phyloP scores from a whole-genome alignment of 2,113 vertebrate genomes.

The Pterocles burchelli region DNA sequence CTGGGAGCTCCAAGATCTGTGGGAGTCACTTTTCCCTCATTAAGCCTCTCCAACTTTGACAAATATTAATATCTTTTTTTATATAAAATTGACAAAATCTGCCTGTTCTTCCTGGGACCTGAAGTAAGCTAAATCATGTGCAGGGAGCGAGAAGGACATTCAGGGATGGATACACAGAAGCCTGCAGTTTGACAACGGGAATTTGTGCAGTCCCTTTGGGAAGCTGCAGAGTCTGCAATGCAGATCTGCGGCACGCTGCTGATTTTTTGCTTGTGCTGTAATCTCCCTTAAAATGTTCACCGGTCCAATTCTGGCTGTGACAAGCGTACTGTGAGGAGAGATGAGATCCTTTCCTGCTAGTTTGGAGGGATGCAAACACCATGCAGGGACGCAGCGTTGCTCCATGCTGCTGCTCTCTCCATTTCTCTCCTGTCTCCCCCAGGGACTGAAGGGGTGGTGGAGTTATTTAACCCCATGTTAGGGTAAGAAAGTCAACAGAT shows the following conservation, averaged over 20 bases:
- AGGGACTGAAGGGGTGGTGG: not conserved
- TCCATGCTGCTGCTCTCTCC: not conserved
- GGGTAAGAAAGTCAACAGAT: not conserved
- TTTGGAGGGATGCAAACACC: not conserved
- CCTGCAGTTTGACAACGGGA: not conserved
- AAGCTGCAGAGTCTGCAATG: constrained; percentile 33
- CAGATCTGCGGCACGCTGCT: not conserved
- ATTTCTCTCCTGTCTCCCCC: not conserved
- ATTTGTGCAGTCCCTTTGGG: not conserved
- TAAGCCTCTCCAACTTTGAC: not conserved
- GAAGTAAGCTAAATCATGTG: not conserved
- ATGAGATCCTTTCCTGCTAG: rapidly evolving
- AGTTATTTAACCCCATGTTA: not conserved
- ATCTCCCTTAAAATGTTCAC: not conserved
- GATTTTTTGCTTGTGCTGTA: not conserved
- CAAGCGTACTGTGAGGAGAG: not conserved
- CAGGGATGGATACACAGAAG: not conserved
- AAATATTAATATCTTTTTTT: not conserved
- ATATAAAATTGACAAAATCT: not conserved
- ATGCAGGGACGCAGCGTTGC: not conserved
- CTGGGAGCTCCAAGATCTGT: not conserved
- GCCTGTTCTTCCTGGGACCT: not conserved
- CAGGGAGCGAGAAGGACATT: not conserved
- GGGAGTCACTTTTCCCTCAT: not conserved
- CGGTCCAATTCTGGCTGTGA: not conserved